Evolutionary conservation across 1,140 invertebrate genomes (phyloP).

Genomic region (Drosophila setifemur): DNA sequence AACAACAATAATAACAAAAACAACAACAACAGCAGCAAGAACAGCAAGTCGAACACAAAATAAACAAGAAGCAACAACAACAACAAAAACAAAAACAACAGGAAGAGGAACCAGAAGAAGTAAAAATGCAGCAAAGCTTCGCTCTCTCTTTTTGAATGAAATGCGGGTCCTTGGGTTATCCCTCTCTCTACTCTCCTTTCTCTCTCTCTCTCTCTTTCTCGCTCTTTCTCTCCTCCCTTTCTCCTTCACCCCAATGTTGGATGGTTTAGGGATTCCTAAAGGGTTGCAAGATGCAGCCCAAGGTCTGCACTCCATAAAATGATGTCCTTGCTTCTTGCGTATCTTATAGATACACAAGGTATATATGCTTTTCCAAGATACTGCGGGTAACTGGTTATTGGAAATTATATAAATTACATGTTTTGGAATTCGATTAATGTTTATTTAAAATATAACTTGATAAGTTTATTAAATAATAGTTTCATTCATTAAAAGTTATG

Average conservation of each 20-base stretch:
- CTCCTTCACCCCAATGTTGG: too few species aligned
- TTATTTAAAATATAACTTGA: too few species aligned
- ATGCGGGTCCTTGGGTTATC: conserved; percentile 16
- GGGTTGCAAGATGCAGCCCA: conserved; percentile 40
- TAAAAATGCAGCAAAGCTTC: conserved; percentile 50
- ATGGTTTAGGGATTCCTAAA: conserved; percentile 4
- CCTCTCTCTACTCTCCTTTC: not conserved
- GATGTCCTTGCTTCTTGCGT: conserved; percentile 26
- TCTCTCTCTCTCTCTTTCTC: too few species aligned
- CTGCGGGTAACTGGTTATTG: too few species aligned
- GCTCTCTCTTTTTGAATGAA: conserved; percentile 39
- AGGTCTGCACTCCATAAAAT: conserved; percentile 42
- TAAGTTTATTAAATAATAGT: too few species aligned
- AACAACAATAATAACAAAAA: conserved; percentile 42
- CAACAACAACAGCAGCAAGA: conserved; percentile 50
- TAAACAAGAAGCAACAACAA: conserved; percentile 46
- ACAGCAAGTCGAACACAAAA: conserved; percentile 41
- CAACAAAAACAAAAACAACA: conserved; percentile 34
- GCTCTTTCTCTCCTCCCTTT: too few species aligned
- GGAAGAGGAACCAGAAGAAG: conserved; percentile 46
- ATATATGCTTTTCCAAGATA: not conserved
- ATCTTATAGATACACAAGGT: not conserved
- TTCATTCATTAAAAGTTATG: too few species aligned
- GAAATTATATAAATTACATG: too few species aligned
- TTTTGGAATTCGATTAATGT: too few species aligned